These are phyloP conservation scores for Prionailurus bengalensis DNA, from an alignment of 2,113 vertebrate genomes.

Conservation along the genomic window DNA sequence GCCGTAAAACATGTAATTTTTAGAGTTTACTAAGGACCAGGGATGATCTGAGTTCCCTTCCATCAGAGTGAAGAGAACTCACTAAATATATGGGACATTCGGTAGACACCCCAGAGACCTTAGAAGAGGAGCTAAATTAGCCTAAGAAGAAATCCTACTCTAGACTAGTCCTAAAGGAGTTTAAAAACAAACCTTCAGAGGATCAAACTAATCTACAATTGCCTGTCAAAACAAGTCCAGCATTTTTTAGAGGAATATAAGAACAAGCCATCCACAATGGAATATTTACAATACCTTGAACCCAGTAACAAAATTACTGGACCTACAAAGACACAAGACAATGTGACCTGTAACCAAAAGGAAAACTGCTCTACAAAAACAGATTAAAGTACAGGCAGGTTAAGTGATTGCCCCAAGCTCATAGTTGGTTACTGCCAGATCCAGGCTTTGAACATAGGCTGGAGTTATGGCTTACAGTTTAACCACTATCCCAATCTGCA, in stretches of 20 bases:
- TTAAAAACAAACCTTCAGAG: slow-evolving; percentile 31
- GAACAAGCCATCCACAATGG: neutral
- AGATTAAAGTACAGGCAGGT: neutral
- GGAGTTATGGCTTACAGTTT: neutral
- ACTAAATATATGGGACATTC: neutral
- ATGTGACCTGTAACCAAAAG: neutral
- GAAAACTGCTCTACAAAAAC: slow-evolving; percentile 5
- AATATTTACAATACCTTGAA: slow-evolving; percentile 38
- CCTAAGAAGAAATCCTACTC: neutral
- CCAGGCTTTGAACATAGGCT: neutral
- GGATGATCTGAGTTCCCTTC: neutral
- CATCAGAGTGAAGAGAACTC: neutral
- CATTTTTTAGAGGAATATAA: slow-evolving; percentile 32
- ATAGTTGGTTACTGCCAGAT: neutral
- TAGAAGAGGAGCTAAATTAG: slow-evolving; percentile 5
- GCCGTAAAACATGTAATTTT: slow-evolving; percentile 4
- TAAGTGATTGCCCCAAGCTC: neutral
- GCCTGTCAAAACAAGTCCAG: slow-evolving; percentile 25
- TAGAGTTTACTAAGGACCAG: neutral
- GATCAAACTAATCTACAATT: neutral
- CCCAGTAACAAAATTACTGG: neutral
- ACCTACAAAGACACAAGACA: neutral
- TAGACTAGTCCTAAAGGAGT: neutral
- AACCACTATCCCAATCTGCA: neutral
- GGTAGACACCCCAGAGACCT: neutral